Conservation (phyloP, 2,888 invertebrate genomes). For the Coecobrya sp. region DNA sequence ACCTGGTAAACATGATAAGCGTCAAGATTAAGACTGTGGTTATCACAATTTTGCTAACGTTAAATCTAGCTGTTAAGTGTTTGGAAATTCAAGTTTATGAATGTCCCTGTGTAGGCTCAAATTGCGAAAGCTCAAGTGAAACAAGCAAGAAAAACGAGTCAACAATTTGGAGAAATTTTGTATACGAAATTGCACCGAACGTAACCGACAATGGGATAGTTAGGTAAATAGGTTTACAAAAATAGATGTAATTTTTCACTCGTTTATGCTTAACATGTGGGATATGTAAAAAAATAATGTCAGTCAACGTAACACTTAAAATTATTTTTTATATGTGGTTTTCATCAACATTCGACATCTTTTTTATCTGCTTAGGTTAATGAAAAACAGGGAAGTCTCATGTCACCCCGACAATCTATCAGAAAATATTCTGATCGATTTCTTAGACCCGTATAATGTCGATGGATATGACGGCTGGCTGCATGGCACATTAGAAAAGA, state of each 20-base stretch:
- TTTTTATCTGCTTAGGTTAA: neutral
- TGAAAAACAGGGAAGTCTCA: constrained; percentile 10
- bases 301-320: too few relatives aligned
- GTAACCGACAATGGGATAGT: neutral
- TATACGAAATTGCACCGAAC: neutral
- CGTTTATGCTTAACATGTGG: neutral
- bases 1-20: neutral
- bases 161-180: constrained; percentile 50
- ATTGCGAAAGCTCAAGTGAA: neutral
- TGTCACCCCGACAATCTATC: constrained; percentile 35
- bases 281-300: neutral
- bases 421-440: constrained; percentile 35
- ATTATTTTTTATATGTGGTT: too few relatives aligned
- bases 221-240: constrained; percentile 49
- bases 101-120: constrained; percentile 29
- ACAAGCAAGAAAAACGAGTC: neutral
- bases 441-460: constrained; percentile 28
- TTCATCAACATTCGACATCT: too few relatives aligned
- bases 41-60: neutral
- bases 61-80: neutral
- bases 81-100: constrained; percentile 28
- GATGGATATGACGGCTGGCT: constrained; percentile 47
- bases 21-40: neutral
- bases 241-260: neutral
- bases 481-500: neutral